Percentiles rank a stretch among this genome's conserved stretches.
Evolutionary conservation across 2,888 invertebrate species (phyloP).

Genomic region (Drosophila lacicola): DNA sequence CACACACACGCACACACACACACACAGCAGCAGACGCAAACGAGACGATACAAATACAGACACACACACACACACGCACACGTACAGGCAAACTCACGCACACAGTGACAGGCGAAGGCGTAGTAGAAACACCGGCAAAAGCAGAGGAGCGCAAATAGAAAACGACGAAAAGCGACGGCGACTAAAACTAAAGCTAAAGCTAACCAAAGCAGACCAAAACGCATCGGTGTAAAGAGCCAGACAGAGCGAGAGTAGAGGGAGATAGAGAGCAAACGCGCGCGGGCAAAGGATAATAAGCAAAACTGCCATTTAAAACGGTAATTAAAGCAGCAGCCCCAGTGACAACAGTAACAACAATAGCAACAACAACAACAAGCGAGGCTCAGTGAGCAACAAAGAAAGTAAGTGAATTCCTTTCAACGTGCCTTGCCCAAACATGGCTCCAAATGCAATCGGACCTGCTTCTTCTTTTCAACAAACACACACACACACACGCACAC

Average conservation of each 20-base stretch:
- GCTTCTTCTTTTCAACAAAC: slow-evolving; percentile 17
- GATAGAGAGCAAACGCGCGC: slow-evolving; percentile 4
- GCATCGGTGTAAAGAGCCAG: slow-evolving; percentile 6
- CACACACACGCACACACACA: slow-evolving; percentile 16
- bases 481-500: slow-evolving; percentile 9
- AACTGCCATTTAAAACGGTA: slow-evolving; percentile 51
- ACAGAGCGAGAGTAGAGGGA: slow-evolving; percentile 6
- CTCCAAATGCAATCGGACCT: slow-evolving; percentile 37
- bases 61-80: slow-evolving; percentile 11
- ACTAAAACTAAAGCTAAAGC: slow-evolving; percentile 32
- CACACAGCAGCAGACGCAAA: slow-evolving; percentile 6
- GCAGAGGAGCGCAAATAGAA: slow-evolving; percentile 49
- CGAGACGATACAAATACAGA: slow-evolving; percentile 11
- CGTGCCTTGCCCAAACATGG: slow-evolving; percentile 69
- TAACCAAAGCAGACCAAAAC: slow-evolving; percentile 19
- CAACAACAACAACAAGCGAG: slow-evolving; percentile 23
- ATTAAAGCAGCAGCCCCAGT: slow-evolving; percentile 38
- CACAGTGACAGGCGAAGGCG: slow-evolving; percentile 36
- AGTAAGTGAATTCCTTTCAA: slow-evolving; percentile 74
- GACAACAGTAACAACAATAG: slow-evolving; percentile 17
- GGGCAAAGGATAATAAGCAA: slow-evolving; percentile 53
- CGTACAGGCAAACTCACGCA: slow-evolving; percentile 15
- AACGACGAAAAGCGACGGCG: slow-evolving; percentile 34
- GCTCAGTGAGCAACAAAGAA: slow-evolving; percentile 62
- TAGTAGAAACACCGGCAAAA: slow-evolving; percentile 70